Base-by-base conservation (phyloP, 2,113 vertebrate species). In the Lanius collurio region DNA sequence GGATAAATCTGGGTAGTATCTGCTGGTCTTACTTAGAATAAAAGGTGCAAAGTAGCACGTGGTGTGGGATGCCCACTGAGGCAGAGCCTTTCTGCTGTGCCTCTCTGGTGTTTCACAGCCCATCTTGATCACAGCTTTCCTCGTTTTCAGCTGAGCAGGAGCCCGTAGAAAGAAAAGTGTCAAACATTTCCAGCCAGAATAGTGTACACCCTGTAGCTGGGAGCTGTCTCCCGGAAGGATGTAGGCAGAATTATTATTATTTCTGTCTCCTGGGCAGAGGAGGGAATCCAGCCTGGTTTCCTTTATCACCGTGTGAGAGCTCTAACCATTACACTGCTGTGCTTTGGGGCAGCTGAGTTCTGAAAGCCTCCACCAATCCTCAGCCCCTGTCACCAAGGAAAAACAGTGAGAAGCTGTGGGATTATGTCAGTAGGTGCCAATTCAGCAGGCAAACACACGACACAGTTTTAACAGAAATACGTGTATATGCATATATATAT, bases 401-500 rank as follows among this genome's bases (percentile, higher is more conserved):
- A 18, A 50, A 28, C 2, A 35, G 11, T 1, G 1, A 30, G n/a
- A 56, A 22, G 28, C 35, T 68, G 5, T 18, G 22, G 20, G n/a
- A 52, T 4, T 15, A 6, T 47, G 14, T 75, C 33, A 44, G 31
- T 24, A 26, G 52, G 14, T 26, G 10, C 20, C 63, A 80, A 11
- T 57, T 41, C 13, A 37, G 37, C 44, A 65, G 41, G 11, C 15
- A 47, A n/a, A 47, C 16, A 15, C 7, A 17, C 1, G 7, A 6
- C 7, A 9, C 5, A 26, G 6, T 24, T 79, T 41, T n/a, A 57
- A 46, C 1, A 50, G 62, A 70, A 78, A 49, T 23, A 3, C 5
- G 1, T 53, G 4, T 26, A 0, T 15, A 4, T 44, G 18, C 42
- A 12, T 4, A 2, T 59, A 3, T n/a, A 16, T 42, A 3, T 33